These are phyloP conservation scores for Drosophila asahinai DNA, from an alignment of 1,140 invertebrate genomes.

Conservation along the genomic window DNA sequence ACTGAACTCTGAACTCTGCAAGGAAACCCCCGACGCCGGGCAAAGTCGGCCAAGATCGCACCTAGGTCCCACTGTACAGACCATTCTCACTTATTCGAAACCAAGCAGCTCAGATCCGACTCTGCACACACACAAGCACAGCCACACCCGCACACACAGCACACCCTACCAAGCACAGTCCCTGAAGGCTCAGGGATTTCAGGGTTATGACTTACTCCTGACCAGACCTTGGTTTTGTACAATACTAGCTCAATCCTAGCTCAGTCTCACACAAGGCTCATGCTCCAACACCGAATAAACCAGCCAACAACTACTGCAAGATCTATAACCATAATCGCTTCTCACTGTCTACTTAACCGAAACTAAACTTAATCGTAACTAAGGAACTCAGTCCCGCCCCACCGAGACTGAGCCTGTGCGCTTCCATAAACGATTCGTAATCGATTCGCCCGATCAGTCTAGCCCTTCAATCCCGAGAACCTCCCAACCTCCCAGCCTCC, in stretches of 20 bases:
- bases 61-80: slow-evolving; percentile 29
- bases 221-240: slow-evolving; percentile 39
- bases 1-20: slow-evolving; percentile 8
- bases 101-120: slow-evolving; percentile 68
- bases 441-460: slow-evolving; percentile 50
- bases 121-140: slow-evolving; percentile 34
- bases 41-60: slow-evolving; percentile 65
- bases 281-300: slow-evolving; percentile 81
- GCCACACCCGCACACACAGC: slow-evolving; percentile 32
- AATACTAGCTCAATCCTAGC: slow-evolving; percentile 39
- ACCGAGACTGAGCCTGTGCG: slow-evolving; percentile 53
- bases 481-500: slow-evolving; percentile 12
- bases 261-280: slow-evolving; percentile 58
- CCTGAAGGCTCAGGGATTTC: background rate
- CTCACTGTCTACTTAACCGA: slow-evolving; percentile 66
- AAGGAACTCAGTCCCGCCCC: slow-evolving; percentile 44
- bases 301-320: slow-evolving; percentile 50
- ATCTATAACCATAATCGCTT: slow-evolving; percentile 58
- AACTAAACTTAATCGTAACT: slow-evolving; percentile 43
- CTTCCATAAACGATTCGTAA: slow-evolving; percentile 43
- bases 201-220: slow-evolving; percentile 24
- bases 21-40: slow-evolving; percentile 6
- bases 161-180: slow-evolving; percentile 36
- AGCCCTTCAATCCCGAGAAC: slow-evolving; percentile 15
- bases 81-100: slow-evolving; percentile 13